Conservation (phyloP, 2,888 invertebrate genomes). For the Xanthorhoe designata region DNA sequence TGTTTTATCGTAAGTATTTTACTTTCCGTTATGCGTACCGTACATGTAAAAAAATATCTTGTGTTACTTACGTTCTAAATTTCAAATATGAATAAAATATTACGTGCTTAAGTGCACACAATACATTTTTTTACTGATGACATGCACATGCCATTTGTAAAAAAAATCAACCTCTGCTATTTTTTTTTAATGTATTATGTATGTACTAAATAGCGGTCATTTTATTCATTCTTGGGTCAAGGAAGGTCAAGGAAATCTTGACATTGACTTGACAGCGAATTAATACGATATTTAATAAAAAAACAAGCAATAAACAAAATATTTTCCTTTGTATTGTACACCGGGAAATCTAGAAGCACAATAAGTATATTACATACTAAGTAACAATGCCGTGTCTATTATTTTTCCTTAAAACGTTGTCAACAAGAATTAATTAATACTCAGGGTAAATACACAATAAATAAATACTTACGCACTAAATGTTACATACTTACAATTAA, state of each 20-base stretch:
- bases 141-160: no score
- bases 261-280: not conserved
- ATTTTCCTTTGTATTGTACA: not conserved
- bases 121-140: no score
- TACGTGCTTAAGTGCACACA: no score
- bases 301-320: not conserved
- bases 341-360: conserved; percentile 2
- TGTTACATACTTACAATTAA: no score
- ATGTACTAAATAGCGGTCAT: not conserved
- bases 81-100: no score
- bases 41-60: no score
- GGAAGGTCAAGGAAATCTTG: not conserved
- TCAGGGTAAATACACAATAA: not conserved
- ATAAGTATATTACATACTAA: not conserved
- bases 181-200: not conserved
- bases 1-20: conserved; percentile 74
- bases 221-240: not conserved
- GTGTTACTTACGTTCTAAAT: no score
- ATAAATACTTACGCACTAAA: no score
- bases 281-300: not conserved
- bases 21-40: not conserved
- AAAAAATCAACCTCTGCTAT: not conserved
- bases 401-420: conserved; percentile 14
- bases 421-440: not conserved
- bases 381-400: not conserved